These are phyloP conservation scores for Odobenus rosmarus DNA, from an alignment of 2,113 vertebrate genomes.

Conservation along the genomic window DNA sequence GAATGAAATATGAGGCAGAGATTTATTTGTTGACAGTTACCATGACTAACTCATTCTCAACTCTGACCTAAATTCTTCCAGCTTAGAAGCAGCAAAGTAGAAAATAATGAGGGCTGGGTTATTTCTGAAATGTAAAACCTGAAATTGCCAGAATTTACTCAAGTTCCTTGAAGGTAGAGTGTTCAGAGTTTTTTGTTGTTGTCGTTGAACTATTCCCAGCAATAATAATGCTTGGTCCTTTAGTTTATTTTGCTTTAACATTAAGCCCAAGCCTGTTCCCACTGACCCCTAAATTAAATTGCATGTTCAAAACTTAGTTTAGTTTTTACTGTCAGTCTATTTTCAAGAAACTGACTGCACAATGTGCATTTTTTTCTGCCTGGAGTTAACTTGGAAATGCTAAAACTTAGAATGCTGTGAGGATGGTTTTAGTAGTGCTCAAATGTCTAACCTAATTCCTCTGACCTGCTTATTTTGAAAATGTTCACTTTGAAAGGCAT, in stretches of 20 bases:
- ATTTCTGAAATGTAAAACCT: constrained; percentile 79
- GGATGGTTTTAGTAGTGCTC: not conserved
- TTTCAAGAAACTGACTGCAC: not conserved
- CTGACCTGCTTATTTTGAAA: not conserved
- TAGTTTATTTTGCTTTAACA: not conserved
- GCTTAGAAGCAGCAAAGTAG: constrained; percentile 74
- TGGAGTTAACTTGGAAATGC: not conserved
- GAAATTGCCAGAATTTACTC: constrained; percentile 72
- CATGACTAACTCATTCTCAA: constrained; percentile 78
- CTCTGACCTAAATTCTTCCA: constrained; percentile 82
- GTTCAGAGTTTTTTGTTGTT: constrained; percentile 44
- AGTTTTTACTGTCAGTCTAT: constrained; percentile 1
- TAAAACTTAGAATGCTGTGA: not conserved
- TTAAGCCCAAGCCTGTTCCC: not conserved
- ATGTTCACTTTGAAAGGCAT: not conserved
- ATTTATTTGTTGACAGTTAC: constrained; percentile 84
- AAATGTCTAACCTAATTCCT: not conserved
- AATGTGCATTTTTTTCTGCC: not conserved
- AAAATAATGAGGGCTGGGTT: constrained; percentile 81
- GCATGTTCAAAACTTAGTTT: not conserved
- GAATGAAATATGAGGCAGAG: constrained; percentile 79
- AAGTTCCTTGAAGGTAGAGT: constrained; percentile 57
- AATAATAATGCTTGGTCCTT: not conserved
- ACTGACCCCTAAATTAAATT: not conserved
- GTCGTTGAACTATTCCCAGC: constrained; percentile 27